A percentile compares a stretch with the other conserved stretches of the same genome.
phyloP scores from a whole-genome alignment of 2,113 vertebrate species.

The Sialia sialis region DNA sequence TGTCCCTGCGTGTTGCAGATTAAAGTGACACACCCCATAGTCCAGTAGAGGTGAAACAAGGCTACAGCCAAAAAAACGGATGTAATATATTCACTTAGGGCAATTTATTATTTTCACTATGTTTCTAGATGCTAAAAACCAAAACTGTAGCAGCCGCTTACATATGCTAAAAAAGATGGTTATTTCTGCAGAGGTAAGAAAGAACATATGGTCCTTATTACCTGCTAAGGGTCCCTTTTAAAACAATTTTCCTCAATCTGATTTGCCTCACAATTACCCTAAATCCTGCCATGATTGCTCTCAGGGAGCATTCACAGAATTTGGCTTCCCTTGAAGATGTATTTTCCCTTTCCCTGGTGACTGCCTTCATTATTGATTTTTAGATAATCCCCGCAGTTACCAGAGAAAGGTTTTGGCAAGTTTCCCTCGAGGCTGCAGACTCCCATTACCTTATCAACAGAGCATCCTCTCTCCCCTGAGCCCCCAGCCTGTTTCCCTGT shows the following conservation, averaged over 20 bases:
- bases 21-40: not conserved
- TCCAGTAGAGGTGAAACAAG: not conserved
- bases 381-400: slow-evolving; percentile 14
- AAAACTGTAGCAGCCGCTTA: not conserved
- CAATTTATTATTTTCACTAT: not conserved
- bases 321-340: not conserved
- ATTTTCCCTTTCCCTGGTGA: not conserved
- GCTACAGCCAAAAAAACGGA: not conserved
- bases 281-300: slow-evolving; percentile 23
- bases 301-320: not conserved
- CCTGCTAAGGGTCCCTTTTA: not conserved
- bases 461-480: not conserved
- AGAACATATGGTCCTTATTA: not conserved
- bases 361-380: not conserved
- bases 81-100: not conserved
- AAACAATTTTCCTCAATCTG: slow-evolving; percentile 27
- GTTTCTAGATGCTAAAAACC: not conserved
- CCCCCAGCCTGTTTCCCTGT: not conserved
- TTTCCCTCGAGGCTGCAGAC: slow-evolving; percentile 17
- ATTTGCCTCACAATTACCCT: slow-evolving; percentile 40
- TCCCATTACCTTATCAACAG: slow-evolving; percentile 5
- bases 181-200: not conserved
- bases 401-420: slow-evolving; percentile 10
- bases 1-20: not conserved
- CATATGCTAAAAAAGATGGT: not conserved